These are phyloP conservation scores for Tetheella fluctuosa DNA, from an alignment of 2,888 invertebrate species.

Conservation along the genomic window DNA sequence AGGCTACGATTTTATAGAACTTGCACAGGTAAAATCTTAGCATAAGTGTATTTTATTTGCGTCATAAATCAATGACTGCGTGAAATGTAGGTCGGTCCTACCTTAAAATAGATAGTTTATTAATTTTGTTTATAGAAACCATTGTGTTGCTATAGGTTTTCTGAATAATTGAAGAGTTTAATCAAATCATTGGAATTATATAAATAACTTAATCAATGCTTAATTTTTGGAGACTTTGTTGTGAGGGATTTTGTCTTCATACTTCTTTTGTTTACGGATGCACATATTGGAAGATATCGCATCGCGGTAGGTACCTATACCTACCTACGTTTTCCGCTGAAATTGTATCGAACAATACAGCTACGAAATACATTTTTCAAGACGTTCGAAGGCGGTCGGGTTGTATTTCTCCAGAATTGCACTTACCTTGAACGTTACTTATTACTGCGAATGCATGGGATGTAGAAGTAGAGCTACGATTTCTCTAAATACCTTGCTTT, in stretches of 20 bases:
- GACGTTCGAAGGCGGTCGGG: constrained; percentile 43
- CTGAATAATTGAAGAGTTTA: no score
- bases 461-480: background rate
- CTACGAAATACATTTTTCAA: constrained; percentile 62
- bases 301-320: constrained; percentile 31
- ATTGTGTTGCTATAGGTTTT: no score
- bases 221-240: background rate
- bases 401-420: constrained; percentile 56
- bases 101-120: no score
- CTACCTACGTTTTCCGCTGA: constrained; percentile 45
- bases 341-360: constrained; percentile 51
- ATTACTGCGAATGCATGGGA: constrained; percentile 16
- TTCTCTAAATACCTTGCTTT: background rate
- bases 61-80: no score
- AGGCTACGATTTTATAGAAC: no score
- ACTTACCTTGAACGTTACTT: constrained; percentile 41
- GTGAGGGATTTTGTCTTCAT: background rate
- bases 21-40: no score
- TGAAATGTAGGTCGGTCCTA: no score
- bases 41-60: no score
- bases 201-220: no score
- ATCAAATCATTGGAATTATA: no score
- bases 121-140: no score
- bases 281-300: constrained; percentile 52
- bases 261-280: constrained; percentile 42